phyloP scores from a whole-genome alignment of 2,797 vertebrate genomes.

The Onychomys leucogaster region DNA sequence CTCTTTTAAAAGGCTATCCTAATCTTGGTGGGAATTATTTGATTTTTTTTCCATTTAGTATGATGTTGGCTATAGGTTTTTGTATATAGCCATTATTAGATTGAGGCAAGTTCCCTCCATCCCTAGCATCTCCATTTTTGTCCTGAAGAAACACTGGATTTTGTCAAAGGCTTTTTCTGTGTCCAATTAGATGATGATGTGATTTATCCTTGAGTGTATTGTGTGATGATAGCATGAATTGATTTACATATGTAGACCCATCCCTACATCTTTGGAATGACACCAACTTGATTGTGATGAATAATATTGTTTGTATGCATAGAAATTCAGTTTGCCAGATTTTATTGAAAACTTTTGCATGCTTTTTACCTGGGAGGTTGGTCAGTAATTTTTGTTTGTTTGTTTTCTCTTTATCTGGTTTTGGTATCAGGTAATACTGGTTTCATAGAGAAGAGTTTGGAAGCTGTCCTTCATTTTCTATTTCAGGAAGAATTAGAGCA shows the following conservation, averaged over 20 bases:
- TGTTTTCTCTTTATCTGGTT: not conserved
- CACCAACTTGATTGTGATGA: not conserved
- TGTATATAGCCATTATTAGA: not conserved
- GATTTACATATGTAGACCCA: not conserved
- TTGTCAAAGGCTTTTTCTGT: not conserved
- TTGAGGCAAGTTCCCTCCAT: too few species aligned
- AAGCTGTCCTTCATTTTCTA: not conserved
- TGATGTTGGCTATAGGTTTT: not conserved
- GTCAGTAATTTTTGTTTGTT: not conserved
- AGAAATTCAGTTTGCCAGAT: too few species aligned
- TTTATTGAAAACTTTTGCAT: not conserved
- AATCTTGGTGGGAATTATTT: not conserved
- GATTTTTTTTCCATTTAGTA: too few species aligned
- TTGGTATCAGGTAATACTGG: not conserved
- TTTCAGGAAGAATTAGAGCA: not conserved
- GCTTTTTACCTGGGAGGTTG: not conserved
- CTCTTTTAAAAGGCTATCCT: not conserved
- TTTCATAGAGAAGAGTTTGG: not conserved
- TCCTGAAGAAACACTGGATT: not conserved
- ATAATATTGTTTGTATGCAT: not conserved
- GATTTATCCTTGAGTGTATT: not conserved
- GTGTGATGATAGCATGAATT: not conserved
- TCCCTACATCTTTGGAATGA: not conserved
- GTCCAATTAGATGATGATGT: not conserved
- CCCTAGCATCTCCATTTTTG: not conserved